Conservation (phyloP, 2,113 vertebrate species). For the Prionailurus viverrinus region DNA sequence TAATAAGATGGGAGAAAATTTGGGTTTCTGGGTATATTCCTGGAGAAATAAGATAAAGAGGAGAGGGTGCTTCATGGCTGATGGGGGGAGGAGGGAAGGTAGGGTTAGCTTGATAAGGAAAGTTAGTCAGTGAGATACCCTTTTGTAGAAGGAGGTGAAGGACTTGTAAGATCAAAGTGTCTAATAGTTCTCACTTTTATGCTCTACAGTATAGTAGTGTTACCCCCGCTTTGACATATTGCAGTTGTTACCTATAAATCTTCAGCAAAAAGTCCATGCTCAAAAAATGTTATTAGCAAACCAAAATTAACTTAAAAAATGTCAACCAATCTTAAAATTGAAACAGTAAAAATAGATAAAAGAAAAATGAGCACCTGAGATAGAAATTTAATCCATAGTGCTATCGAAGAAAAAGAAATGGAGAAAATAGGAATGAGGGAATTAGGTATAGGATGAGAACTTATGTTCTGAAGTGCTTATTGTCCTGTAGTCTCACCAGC, state of each 20-base stretch:
- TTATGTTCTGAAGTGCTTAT: constrained; percentile 13
- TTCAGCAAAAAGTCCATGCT: background rate
- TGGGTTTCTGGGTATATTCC: background rate
- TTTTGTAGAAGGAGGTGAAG: background rate
- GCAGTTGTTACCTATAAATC: background rate
- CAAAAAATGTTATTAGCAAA: background rate
- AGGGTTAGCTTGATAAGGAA: background rate
- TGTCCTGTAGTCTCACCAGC: background rate
- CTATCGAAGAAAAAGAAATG: background rate
- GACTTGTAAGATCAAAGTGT: background rate
- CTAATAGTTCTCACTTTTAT: background rate
- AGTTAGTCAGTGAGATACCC: background rate
- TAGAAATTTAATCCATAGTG: background rate
- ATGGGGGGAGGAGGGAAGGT: background rate
- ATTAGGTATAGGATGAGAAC: background rate
- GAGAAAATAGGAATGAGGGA: background rate
- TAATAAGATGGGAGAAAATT: background rate
- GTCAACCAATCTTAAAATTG: constrained; percentile 24
- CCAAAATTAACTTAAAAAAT: constrained; percentile 54
- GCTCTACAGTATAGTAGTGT: background rate
- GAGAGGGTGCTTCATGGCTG: background rate
- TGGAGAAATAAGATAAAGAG: background rate
- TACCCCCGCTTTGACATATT: background rate
- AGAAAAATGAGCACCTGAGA: background rate
- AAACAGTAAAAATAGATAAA: constrained; percentile 45